Conservation (phyloP, 1,140 invertebrate species). For the Papilio polyxenes region DNA sequence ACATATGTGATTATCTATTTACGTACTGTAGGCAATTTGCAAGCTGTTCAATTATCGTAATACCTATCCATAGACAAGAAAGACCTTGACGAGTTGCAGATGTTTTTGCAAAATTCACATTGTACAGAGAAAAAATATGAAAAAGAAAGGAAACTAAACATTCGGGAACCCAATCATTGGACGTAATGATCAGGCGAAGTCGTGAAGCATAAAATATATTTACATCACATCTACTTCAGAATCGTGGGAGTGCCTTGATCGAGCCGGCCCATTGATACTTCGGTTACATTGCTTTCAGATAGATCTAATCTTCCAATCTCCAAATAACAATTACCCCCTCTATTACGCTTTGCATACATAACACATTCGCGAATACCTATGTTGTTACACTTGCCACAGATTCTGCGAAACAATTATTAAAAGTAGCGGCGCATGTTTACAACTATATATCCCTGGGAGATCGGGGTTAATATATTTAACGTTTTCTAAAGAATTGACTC, state of each 20-base stretch:
- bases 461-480: conserved; percentile 59
- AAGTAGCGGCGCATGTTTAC: conserved; percentile 54
- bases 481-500: conserved; percentile 51
- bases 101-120: neutral
- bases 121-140: neutral
- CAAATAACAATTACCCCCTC: neutral
- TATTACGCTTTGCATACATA: neutral
- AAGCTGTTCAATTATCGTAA: neutral
- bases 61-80: neutral
- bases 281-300: neutral
- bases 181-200: neutral
- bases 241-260: neutral
- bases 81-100: neutral
- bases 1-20: neutral
- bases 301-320: neutral
- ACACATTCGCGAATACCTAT: conserved; percentile 49
- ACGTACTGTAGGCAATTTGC: neutral
- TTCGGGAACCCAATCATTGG: neutral
- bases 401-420: conserved; percentile 60
- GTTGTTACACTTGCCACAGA: conserved; percentile 47
- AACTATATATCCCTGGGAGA: conserved; percentile 56
- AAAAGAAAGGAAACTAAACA: neutral
- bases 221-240: neutral
- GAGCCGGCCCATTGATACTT: neutral
- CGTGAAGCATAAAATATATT: neutral